These are phyloP conservation scores for Cataglyphis livida DNA, from an alignment of 2,888 invertebrate genomes.

Conservation along the genomic window DNA sequence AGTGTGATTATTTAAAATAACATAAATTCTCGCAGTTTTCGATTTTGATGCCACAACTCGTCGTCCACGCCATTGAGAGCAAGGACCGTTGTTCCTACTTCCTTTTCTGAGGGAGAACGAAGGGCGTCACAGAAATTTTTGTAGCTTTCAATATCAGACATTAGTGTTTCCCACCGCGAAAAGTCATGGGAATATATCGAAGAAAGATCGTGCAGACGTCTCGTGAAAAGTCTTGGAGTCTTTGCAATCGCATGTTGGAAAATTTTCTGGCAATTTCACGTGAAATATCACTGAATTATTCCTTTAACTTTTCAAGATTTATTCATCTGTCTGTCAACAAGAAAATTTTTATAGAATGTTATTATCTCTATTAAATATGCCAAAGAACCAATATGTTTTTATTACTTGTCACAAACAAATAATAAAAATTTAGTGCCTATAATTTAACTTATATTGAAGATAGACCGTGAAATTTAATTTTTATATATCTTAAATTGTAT, in stretches of 20 bases:
- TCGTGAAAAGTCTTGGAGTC: constrained; percentile 76
- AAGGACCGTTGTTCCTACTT: constrained; percentile 82
- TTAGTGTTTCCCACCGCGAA: constrained; percentile 84
- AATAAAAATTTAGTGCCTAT: background rate
- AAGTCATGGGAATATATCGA: constrained; percentile 78
- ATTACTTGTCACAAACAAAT: background rate
- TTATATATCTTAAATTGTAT: background rate
- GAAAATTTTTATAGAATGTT: background rate
- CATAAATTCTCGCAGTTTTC: background rate
- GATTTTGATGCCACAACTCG: background rate
- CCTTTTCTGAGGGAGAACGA: constrained; percentile 76
- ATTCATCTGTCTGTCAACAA: background rate
- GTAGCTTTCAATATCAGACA: constrained; percentile 83
- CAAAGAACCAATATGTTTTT: background rate
- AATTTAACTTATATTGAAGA: background rate
- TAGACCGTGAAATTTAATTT: background rate
- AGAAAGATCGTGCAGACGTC: constrained; percentile 55
- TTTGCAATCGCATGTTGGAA: constrained; percentile 75
- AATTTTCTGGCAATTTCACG: constrained; percentile 56
- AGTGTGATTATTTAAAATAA: background rate
- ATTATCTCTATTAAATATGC: background rate
- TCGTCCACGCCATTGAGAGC: constrained; percentile 79
- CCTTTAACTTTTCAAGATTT: background rate
- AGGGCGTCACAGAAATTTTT: constrained; percentile 79
- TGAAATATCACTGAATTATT: constrained; percentile 57